A percentile compares a stretch with the other conserved stretches of the same genome.
These are phyloP conservation scores for Ostrea denselamellosa DNA, from an alignment of 1,140 invertebrate species.

Conservation along the genomic window DNA sequence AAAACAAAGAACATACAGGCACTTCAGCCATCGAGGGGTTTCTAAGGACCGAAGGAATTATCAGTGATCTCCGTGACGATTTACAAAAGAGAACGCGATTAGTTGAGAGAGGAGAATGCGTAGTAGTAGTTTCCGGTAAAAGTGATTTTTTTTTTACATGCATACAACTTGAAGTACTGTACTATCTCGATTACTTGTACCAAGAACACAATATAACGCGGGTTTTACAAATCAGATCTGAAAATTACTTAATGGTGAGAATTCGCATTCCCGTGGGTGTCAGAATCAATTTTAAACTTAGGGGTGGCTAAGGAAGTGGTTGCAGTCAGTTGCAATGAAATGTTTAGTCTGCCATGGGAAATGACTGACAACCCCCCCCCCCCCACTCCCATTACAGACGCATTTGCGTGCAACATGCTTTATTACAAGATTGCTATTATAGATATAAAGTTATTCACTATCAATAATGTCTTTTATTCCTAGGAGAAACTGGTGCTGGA, in stretches of 20 bases:
- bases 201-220: too few relatives aligned
- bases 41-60: constrained; percentile 54
- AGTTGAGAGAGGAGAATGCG: constrained; percentile 47
- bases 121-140: constrained; percentile 60
- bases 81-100: constrained; percentile 30
- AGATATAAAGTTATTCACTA: constrained; percentile 48
- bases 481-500: constrained; percentile 75
- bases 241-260: too few relatives aligned
- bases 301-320: too few relatives aligned
- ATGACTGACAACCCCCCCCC: too few relatives aligned
- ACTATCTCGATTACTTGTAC: too few relatives aligned
- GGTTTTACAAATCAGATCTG: too few relatives aligned
- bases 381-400: background rate
- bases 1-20: background rate
- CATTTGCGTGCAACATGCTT: too few relatives aligned
- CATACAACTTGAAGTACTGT: too few relatives aligned
- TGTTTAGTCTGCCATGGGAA: too few relatives aligned
- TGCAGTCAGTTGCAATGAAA: too few relatives aligned
- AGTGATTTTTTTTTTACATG: background rate
- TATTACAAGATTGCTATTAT: constrained; percentile 30
- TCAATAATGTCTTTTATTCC: constrained; percentile 42
- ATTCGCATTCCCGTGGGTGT: too few relatives aligned
- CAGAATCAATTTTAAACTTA: too few relatives aligned
- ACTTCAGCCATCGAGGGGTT: constrained; percentile 50
- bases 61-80: constrained; percentile 46